Conservation (phyloP, 2,797 vertebrate genomes). For the Sciaenops ocellatus region DNA sequence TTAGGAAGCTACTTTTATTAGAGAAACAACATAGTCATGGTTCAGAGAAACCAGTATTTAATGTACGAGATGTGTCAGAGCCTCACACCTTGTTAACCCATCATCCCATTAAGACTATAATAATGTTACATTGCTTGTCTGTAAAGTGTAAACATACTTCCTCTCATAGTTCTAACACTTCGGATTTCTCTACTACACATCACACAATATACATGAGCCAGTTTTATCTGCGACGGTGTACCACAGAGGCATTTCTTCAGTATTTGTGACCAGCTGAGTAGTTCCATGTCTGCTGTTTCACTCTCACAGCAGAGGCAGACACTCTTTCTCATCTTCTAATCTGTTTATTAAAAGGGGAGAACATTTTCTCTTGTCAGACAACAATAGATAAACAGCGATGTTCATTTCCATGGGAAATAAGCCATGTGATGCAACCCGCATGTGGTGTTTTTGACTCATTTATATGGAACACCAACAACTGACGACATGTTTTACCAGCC, state of each 20-base stretch:
- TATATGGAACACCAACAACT: conserved; percentile 31
- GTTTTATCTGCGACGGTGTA: conserved; percentile 1
- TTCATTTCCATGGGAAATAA: conserved; percentile 29
- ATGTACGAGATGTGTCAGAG: neutral
- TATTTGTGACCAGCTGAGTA: neutral
- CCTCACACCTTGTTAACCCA: neutral
- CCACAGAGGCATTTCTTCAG: neutral
- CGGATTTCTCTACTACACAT: no score
- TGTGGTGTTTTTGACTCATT: conserved; percentile 22
- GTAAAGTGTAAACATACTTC: no score
- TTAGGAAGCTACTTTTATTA: neutral
- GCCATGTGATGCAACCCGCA: conserved; percentile 10
- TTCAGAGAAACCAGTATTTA: neutral
- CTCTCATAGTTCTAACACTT: no score
- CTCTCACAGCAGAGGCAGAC: neutral
- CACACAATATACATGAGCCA: neutral
- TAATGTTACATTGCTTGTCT: no score
- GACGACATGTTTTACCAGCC: conserved; percentile 6
- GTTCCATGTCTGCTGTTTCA: conserved; percentile 8
- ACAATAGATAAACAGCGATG: neutral
- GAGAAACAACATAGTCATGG: neutral
- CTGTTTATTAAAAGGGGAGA: neutral
- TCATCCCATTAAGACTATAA: no score
- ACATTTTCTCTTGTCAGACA: neutral
- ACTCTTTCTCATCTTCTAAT: neutral